These are phyloP conservation scores for Cinclus mexicanus DNA, from an alignment of 2,113 vertebrate genomes.

Conservation along the genomic window DNA sequence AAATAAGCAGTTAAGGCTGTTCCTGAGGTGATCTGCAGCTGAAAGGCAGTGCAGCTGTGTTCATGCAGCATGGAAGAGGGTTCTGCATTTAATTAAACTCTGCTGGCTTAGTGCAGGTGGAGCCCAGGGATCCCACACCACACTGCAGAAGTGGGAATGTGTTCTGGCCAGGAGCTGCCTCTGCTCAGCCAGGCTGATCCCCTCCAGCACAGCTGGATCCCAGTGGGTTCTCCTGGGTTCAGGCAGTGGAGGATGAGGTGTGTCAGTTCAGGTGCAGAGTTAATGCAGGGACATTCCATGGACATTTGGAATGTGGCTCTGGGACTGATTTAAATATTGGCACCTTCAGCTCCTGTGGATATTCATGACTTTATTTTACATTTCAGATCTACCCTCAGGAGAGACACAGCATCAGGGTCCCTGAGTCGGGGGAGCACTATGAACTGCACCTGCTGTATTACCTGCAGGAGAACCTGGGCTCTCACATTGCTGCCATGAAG, in stretches of 20 bases:
- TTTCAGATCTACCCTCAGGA: slow-evolving; percentile 85
- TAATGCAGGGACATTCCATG: background rate
- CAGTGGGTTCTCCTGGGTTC: background rate
- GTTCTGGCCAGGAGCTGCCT: background rate
- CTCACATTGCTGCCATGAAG: slow-evolving; percentile 79
- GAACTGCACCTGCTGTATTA: slow-evolving; percentile 84
- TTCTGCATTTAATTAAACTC: background rate
- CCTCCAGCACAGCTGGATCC: background rate
- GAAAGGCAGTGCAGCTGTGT: background rate
- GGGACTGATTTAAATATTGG: background rate
- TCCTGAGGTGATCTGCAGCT: background rate
- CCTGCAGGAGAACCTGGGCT: slow-evolving; percentile 84
- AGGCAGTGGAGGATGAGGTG: background rate
- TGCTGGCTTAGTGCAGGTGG: background rate
- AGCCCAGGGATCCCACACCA: background rate
- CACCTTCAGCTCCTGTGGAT: background rate
- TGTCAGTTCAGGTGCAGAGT: background rate
- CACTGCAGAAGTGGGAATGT: background rate
- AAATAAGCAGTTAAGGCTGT: background rate
- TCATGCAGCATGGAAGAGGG: background rate
- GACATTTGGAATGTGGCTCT: background rate
- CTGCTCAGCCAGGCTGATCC: background rate
- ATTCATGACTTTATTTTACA: background rate
- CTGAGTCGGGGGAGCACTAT: slow-evolving; percentile 84
- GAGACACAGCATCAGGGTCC: slow-evolving; percentile 84